Evolutionary conservation across 2,888 invertebrate species (phyloP).

Genomic region (Acholoe squamosa): DNA sequence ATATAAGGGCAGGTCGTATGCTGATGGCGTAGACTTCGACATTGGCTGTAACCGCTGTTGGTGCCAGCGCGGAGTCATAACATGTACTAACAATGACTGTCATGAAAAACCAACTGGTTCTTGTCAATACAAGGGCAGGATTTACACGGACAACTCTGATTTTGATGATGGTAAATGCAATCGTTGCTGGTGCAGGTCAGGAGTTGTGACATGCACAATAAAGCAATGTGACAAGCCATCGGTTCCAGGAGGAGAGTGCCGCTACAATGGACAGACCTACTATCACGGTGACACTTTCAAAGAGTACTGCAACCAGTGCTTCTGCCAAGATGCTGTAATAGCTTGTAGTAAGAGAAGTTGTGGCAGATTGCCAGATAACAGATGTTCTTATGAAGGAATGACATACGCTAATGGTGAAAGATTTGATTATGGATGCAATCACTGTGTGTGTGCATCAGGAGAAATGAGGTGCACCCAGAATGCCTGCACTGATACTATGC

Average conservation of each 20-base stretch:
- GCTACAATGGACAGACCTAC: neutral
- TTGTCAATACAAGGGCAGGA: neutral
- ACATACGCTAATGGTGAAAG: neutral
- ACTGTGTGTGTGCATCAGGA: neutral
- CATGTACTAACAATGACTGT: neutral
- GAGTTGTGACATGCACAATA: slow-evolving; percentile 10
- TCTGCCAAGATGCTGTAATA: neutral
- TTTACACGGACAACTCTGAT: neutral
- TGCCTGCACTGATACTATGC: neutral
- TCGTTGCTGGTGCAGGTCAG: slow-evolving; percentile 17
- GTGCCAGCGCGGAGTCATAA: neutral
- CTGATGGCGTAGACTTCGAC: neutral
- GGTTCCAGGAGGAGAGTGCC: neutral
- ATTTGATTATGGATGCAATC: neutral
- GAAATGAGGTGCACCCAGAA: neutral
- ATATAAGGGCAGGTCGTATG: neutral
- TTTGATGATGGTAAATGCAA: neutral
- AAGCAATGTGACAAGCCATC: neutral
- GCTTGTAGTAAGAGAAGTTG: slow-evolving; percentile 18
- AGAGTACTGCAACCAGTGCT: slow-evolving; percentile 20
- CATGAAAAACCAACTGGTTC: neutral
- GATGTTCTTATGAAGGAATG: neutral
- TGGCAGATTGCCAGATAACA: neutral
- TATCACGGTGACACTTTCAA: neutral
- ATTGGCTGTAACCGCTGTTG: slow-evolving; percentile 3